Evolutionary conservation across 2,888 invertebrate genomes (phyloP).

Genomic region (Athalia rosae): DNA sequence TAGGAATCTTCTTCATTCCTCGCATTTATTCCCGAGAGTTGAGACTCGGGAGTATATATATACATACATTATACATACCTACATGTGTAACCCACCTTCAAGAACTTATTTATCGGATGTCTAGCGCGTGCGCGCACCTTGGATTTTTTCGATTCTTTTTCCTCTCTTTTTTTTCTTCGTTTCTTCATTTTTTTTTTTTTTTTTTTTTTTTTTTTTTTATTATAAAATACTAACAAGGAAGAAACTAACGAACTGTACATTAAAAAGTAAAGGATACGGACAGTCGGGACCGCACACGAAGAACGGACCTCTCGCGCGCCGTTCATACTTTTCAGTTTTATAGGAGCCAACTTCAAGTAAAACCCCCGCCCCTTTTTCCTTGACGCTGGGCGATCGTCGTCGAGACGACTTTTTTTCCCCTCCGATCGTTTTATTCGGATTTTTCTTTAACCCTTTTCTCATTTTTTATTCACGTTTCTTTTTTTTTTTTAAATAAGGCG

Average conservation of each 20-base stretch:
- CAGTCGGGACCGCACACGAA: constrained; percentile 35
- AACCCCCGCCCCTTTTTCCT: constrained; percentile 4
- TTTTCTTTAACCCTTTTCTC: not conserved
- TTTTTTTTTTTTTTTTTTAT: not conserved
- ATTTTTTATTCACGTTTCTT: not conserved
- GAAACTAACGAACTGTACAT: not conserved
- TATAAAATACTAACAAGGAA: not conserved
- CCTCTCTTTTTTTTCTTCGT: not conserved
- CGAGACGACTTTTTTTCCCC: not conserved
- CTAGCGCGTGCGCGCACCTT: constrained; percentile 14
- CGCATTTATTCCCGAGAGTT: not conserved
- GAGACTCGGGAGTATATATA: not conserved
- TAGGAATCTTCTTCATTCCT: constrained; percentile 1
- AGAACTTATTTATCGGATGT: constrained; percentile 35
- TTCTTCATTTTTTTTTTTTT: not conserved
- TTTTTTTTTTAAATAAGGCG: not conserved
- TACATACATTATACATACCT: not conserved
- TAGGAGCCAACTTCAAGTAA: constrained; percentile 21
- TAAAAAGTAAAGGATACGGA: not conserved
- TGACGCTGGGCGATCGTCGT: not conserved
- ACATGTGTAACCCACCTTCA: constrained; percentile 10
- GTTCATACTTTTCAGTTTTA: constrained; percentile 34
- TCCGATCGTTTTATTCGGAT: not conserved
- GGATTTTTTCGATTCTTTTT: constrained; percentile 1
- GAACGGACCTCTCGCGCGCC: constrained; percentile 8